phyloP scores from a whole-genome alignment of 2,888 invertebrate genomes.

The Eretmocerus hayati region DNA sequence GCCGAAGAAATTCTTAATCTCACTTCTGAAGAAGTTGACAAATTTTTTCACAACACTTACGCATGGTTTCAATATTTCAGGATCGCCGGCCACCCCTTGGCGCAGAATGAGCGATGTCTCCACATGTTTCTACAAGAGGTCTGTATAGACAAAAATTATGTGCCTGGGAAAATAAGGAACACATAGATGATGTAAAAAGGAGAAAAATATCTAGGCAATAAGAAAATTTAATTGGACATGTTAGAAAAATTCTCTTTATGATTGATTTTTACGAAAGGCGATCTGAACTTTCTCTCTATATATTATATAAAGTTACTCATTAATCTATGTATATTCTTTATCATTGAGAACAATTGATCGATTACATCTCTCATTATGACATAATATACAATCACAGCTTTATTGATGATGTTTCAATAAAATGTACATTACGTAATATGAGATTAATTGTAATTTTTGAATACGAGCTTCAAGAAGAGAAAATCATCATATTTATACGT shows the following conservation, averaged over 20 bases:
- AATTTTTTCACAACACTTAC: no score
- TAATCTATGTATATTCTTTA: slow-evolving; percentile 21
- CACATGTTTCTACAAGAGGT: slow-evolving; percentile 99
- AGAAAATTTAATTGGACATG: slow-evolving; percentile 21
- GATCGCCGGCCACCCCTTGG: slow-evolving; percentile 97
- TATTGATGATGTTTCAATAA: slow-evolving; percentile 11
- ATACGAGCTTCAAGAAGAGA: slow-evolving; percentile 6
- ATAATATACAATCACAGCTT: slow-evolving; percentile 11
- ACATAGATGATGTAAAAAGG: slow-evolving; percentile 54
- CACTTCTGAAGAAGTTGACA: no score
- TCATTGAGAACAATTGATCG: slow-evolving; percentile 7
- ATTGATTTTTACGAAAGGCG: slow-evolving; percentile 20
- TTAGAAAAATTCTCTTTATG: slow-evolving; percentile 21
- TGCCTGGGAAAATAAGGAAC: slow-evolving; percentile 97
- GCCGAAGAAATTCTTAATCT: no score
- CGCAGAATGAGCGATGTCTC: slow-evolving; percentile 97
- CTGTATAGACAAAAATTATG: slow-evolving; percentile 97
- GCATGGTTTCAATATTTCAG: slow-evolving; percentile 48
- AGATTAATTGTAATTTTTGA: slow-evolving; percentile 17
- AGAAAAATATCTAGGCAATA: slow-evolving; percentile 18
- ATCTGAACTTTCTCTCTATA: slow-evolving; percentile 23
- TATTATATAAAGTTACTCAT: slow-evolving; percentile 19
- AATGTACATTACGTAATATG: slow-evolving; percentile 18
- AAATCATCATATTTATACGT: slow-evolving; percentile 17
- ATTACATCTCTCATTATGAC: slow-evolving; percentile 8